phyloP scores from a whole-genome alignment of 2,888 invertebrate species.

The Clivina fossor region DNA sequence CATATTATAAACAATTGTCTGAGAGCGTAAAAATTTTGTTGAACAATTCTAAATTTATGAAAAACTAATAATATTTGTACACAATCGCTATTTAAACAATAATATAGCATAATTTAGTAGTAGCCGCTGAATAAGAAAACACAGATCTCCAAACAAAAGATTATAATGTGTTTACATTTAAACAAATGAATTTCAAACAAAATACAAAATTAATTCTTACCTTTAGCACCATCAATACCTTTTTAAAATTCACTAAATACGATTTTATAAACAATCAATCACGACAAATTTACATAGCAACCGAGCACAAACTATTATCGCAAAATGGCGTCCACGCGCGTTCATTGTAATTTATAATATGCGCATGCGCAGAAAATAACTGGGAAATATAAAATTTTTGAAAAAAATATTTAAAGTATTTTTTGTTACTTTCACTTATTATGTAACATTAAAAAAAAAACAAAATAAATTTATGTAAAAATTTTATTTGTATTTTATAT shows the following conservation, averaged over 20 bases:
- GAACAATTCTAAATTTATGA: constrained; percentile 3
- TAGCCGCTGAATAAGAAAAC: constrained; percentile 31
- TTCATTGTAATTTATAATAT: constrained; percentile 45
- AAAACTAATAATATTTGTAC: not conserved
- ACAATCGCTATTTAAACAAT: not conserved
- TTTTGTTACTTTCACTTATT: too few relatives aligned
- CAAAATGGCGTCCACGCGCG: constrained; percentile 55
- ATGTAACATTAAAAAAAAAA: too few relatives aligned
- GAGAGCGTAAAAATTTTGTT: too few relatives aligned
- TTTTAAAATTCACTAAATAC: constrained; percentile 35
- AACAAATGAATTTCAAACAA: constrained; percentile 11
- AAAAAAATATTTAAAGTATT: too few relatives aligned
- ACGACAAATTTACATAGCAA: constrained; percentile 36
- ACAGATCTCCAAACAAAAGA: constrained; percentile 26
- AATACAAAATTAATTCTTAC: constrained; percentile 36
- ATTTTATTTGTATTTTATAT: too few relatives aligned
- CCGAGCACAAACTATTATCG: constrained; percentile 41
- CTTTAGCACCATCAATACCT: constrained; percentile 36
- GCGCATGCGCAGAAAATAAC: constrained; percentile 40
- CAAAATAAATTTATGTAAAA: too few relatives aligned
- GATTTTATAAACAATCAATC: constrained; percentile 35
- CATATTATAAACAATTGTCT: constrained; percentile 41
- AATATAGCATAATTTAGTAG: constrained; percentile 12
- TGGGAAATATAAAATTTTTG: constrained; percentile 6
- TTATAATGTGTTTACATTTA: constrained; percentile 16